Base-by-base conservation (phyloP, 64 coral and sea anemone genomes). In the Montipora cactus region DNA sequence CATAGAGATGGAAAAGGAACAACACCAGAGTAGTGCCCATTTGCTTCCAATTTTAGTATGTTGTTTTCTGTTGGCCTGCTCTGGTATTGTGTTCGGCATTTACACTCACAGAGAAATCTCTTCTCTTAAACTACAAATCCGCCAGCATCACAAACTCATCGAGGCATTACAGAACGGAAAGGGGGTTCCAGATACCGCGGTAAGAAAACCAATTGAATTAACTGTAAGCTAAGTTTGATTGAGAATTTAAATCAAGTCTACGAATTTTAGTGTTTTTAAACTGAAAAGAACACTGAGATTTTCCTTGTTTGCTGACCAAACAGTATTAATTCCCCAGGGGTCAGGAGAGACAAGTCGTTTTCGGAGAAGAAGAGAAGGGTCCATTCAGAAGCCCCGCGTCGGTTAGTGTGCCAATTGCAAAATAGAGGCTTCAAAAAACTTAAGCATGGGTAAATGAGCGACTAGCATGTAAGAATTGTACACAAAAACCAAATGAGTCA, bases 51-150 rank as follows among this genome's bases (percentile, higher is more conserved):
- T 86, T 86, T 23, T 72, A 72, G 0, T 86, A 10, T 67, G 61
- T 50, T 86, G 62, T 72, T 21, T 86, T 66, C 45, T 86, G 62
- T 50, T 86, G 46, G 82, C 82, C 2, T 72, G 44, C 19, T 67
- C 82, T 9, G 82, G 82, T 5, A 47, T 86, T 21, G 14, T 86
- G 45, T 86, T 71, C 44, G 82, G 62, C 49, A 12, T 86, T 48
- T 86, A 86, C 66, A 86, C 82, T 0, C 47, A 71, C 82, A 86
- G 66, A 86, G 61, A 86, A 86, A 47, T 86, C 66, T 71, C 59
- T 13, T 86, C 44, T 67, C 62, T 86, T 0, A 86, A 86, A 72
- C 49, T 15, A 4, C 82, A 86, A 52, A 51, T 86, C 66, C 64
- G 46, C 8, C 18, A 49, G 20, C 82, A 86, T 22, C 44, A 86